These are phyloP conservation scores for Seriola quinqueradiata DNA, from an alignment of 2,113 vertebrate genomes.

Conservation along the genomic window DNA sequence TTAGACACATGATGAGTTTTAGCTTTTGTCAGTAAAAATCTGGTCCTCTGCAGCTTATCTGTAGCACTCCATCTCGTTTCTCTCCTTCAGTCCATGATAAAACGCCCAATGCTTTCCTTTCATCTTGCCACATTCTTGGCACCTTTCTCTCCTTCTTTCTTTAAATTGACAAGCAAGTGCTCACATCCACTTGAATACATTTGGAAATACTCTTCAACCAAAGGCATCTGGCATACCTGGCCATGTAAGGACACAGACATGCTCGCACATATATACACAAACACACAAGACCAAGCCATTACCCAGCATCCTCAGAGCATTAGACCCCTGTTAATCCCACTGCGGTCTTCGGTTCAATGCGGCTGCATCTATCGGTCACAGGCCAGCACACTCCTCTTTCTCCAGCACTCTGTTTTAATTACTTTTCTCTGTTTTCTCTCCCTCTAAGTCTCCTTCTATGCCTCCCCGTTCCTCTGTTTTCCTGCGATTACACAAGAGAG, in stretches of 20 bases:
- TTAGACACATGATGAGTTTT: slow-evolving; percentile 1
- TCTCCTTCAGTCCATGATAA: not conserved
- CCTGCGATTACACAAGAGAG: slow-evolving; percentile 62
- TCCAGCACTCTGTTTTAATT: slow-evolving; percentile 74
- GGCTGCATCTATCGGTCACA: slow-evolving; percentile 70
- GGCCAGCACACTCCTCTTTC: slow-evolving; percentile 62
- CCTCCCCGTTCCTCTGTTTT: slow-evolving; percentile 58
- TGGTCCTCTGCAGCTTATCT: not conserved
- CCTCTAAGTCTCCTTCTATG: slow-evolving; percentile 35
- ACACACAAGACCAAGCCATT: slow-evolving; percentile 33
- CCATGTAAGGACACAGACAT: not conserved
- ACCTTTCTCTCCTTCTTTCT: slow-evolving; percentile 8
- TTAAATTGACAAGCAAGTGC: slow-evolving; percentile 19
- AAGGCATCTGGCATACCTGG: not conserved
- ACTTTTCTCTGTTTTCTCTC: slow-evolving; percentile 66
- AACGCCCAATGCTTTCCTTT: not conserved
- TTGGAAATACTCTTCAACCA: not conserved
- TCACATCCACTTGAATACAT: slow-evolving; percentile 18
- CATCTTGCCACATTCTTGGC: not conserved
- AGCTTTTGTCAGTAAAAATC: slow-evolving; percentile 24
- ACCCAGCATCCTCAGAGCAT: slow-evolving; percentile 47
- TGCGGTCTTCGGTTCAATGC: slow-evolving; percentile 50
- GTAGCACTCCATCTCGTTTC: slow-evolving; percentile 11
- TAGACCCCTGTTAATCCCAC: slow-evolving; percentile 62
- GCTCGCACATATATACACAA: slow-evolving; percentile 3